phyloP scores from a whole-genome alignment of 1,140 invertebrate species.

The Aphaenogaster floridana region DNA sequence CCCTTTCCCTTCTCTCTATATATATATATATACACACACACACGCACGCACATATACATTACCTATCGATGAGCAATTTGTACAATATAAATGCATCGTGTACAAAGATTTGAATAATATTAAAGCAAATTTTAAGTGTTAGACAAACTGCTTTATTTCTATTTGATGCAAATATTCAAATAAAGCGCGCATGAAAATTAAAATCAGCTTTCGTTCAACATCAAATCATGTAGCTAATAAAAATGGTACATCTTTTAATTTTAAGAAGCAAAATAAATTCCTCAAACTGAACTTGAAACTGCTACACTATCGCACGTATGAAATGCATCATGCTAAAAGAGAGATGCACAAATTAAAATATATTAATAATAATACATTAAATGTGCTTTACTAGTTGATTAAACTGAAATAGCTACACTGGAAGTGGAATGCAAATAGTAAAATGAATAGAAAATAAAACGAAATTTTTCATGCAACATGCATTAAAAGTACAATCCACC shows the following conservation, averaged over 20 bases:
- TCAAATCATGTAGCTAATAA: neutral
- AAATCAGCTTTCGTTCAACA: neutral
- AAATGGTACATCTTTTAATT: neutral
- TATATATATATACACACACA: too few relatives aligned
- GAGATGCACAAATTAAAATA: neutral
- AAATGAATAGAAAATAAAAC: conserved; percentile 11
- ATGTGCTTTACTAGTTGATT: neutral
- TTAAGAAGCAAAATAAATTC: neutral
- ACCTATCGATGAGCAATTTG: conserved; percentile 12
- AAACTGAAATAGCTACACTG: neutral
- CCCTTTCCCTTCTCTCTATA: too few relatives aligned
- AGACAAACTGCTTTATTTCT: neutral
- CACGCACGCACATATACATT: neutral
- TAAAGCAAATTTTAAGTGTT: neutral
- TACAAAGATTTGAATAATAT: neutral
- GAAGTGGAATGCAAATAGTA: neutral
- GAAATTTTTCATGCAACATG: conserved; percentile 56
- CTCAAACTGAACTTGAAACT: neutral
- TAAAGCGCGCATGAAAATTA: neutral
- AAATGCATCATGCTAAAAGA: neutral
- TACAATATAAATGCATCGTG: conserved; percentile 8
- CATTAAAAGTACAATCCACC: conserved; percentile 28
- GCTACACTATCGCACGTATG: neutral
- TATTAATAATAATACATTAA: conserved; percentile 2
- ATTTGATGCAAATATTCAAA: neutral